Percentiles rank a stretch among this genome's conserved stretches.
Evolutionary conservation across 1,140 invertebrate genomes (phyloP).

Genomic region (Globodera rostochiensis): DNA sequence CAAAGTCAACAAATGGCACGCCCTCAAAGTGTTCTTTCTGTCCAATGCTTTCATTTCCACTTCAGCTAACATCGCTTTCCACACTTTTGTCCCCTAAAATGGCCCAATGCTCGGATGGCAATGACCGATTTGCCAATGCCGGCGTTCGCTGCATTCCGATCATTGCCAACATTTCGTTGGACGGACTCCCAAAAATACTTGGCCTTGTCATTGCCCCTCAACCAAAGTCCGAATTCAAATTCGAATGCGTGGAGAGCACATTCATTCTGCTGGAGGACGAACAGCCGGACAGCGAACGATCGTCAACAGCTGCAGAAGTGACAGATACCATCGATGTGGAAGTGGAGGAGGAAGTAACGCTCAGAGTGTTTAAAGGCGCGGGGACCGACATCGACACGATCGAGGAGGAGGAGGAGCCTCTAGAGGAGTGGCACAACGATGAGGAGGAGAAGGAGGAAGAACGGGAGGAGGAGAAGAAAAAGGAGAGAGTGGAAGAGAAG

Average conservation of each 20-base stretch:
- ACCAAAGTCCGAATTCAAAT: not conserved
- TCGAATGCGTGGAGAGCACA: not conserved
- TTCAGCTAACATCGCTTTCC: not conserved
- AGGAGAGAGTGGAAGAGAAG: not conserved
- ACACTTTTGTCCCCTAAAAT: not conserved
- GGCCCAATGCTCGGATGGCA: not conserved
- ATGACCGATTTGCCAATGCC: slow-evolving; percentile 1
- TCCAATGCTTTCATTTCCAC: not conserved
- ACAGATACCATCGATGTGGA: not conserved
- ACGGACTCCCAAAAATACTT: slow-evolving; percentile 5
- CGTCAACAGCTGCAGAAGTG: no score
- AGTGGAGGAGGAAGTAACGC: slow-evolving; percentile 15
- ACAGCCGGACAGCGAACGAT: not conserved
- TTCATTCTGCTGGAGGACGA: slow-evolving; percentile 1
- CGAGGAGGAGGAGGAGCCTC: slow-evolving; percentile 17
- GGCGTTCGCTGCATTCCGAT: slow-evolving; percentile 18
- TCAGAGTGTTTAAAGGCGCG: slow-evolving; percentile 9
- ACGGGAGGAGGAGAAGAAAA: not conserved
- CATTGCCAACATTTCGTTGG: not conserved
- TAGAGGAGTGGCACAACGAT: not conserved
- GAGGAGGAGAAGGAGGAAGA: not conserved
- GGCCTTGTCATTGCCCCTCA: not conserved
- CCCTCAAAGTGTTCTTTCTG: no score
- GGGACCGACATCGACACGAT: slow-evolving; percentile 14
- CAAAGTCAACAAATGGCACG: no score